phyloP scores from a whole-genome alignment of 2,797 vertebrate species.

The Atherinosoma microstoma region DNA sequence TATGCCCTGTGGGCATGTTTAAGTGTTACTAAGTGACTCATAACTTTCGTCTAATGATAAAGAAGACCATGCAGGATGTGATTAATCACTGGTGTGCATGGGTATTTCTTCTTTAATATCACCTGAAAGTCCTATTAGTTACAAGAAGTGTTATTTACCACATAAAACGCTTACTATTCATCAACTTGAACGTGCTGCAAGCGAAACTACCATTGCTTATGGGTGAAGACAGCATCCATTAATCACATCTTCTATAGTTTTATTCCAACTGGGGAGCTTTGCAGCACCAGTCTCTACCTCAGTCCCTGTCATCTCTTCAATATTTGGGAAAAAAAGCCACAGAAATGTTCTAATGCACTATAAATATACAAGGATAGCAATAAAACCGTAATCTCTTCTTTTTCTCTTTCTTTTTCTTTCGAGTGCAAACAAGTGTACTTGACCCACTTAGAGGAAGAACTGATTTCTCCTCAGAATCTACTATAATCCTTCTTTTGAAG shows the following conservation, averaged over 20 bases:
- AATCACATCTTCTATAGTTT: neutral
- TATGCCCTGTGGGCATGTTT: slow-evolving; percentile 40
- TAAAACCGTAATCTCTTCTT: neutral
- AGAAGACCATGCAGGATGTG: slow-evolving; percentile 37
- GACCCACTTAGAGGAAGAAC: neutral
- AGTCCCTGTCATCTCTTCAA: neutral
- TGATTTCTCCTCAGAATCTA: neutral
- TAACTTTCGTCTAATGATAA: slow-evolving; percentile 45
- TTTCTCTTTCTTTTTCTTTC: neutral
- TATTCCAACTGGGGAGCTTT: neutral
- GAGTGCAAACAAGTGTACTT: neutral
- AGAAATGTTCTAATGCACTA: neutral
- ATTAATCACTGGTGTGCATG: slow-evolving; percentile 18
- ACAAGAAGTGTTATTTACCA: neutral
- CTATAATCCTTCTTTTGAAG: neutral
- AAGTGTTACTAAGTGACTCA: slow-evolving; percentile 42
- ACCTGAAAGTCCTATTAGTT: slow-evolving; percentile 10
- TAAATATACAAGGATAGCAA: neutral
- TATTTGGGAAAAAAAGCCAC: neutral
- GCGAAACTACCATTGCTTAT: neutral
- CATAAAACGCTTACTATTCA: neutral
- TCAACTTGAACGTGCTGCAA: neutral
- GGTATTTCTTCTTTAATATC: slow-evolving; percentile 9
- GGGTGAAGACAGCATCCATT: neutral
- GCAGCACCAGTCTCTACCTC: neutral